Conservation (phyloP, 2,797 vertebrate species). For the Podarcis siculus region DNA sequence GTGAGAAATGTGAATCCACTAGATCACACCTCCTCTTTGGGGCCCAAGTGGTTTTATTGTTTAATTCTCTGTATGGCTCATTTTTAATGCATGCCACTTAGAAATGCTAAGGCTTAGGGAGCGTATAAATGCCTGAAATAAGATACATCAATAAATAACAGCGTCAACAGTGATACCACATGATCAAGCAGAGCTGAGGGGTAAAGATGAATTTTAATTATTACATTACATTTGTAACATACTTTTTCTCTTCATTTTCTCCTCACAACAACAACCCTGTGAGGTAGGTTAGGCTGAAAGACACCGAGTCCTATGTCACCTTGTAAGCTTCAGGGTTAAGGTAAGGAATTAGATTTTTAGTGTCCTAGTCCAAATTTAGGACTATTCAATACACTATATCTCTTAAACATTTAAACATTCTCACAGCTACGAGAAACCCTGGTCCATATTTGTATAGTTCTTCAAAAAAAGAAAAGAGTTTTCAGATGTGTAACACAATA, state of each 20-base stretch:
- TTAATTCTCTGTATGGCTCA: too few species aligned
- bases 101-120: too few species aligned
- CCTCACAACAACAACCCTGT: too few species aligned
- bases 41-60: too few species aligned
- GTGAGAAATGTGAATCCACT: not conserved
- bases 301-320: too few species aligned
- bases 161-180: not conserved
- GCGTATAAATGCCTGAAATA: too few species aligned
- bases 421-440: not conserved
- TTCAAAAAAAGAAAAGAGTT: not conserved
- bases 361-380: not conserved
- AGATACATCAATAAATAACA: too few species aligned
- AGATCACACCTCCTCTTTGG: not conserved
- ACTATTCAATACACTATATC: not conserved
- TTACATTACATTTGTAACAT: not conserved
- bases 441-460: constrained; percentile 4
- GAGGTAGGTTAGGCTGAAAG: not conserved
- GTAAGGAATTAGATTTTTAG: not conserved
- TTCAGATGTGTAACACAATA: not conserved
- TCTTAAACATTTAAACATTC: not conserved
- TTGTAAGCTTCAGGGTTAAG: not conserved
- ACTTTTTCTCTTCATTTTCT: not conserved
- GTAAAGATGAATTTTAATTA: not conserved
- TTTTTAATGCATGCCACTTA: too few species aligned
- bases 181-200: not conserved